These are phyloP conservation scores for Lithophane semibrunnea DNA, from an alignment of 2,888 invertebrate genomes.

Conservation along the genomic window DNA sequence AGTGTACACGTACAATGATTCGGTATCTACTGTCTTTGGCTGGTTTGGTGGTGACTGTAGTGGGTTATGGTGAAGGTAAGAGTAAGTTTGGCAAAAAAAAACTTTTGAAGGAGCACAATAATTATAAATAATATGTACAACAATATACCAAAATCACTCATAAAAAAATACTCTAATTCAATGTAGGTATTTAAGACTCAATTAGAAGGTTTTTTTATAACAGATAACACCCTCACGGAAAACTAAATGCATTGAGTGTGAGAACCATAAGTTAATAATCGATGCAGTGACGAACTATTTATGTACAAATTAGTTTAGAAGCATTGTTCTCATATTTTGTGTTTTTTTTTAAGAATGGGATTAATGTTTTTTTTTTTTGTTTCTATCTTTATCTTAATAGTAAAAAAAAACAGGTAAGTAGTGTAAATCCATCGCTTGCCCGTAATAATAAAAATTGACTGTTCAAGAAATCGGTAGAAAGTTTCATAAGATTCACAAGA, in stretches of 20 bases:
- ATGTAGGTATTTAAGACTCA: background rate
- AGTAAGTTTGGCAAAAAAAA: background rate
- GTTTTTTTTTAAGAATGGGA: no score
- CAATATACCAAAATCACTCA: background rate
- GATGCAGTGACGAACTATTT: background rate
- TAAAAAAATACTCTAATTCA: background rate
- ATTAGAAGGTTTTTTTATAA: background rate
- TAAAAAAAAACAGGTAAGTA: background rate
- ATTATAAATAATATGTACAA: no score
- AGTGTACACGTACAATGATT: slow-evolving; percentile 38
- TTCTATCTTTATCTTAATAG: background rate
- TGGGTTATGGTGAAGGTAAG: slow-evolving; percentile 48
- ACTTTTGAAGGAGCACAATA: background rate
- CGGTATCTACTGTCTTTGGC: slow-evolving; percentile 27
- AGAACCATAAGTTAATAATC: background rate
- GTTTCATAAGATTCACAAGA: background rate
- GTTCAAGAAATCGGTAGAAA: background rate
- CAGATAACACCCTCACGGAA: no score
- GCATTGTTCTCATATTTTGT: background rate
- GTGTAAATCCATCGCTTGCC: no score
- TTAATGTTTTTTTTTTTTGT: no score
- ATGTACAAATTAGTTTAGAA: background rate
- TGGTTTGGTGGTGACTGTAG: slow-evolving; percentile 26
- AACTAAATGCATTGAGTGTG: background rate
- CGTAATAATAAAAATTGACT: background rate